phyloP scores from a whole-genome alignment of 2,888 invertebrate species.

The Deroplatys truncata region DNA sequence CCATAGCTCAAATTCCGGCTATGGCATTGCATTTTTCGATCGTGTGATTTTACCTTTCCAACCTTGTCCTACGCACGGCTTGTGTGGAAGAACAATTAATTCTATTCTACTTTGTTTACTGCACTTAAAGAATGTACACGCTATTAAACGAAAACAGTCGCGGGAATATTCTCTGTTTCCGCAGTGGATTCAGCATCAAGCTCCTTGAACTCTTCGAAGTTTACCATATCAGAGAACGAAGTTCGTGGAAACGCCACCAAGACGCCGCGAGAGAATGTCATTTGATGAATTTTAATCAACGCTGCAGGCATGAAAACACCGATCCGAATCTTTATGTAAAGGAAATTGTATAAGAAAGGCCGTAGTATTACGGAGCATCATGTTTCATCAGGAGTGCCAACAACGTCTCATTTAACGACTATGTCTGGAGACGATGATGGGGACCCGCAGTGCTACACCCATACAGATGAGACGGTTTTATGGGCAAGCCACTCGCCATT shows the following conservation, averaged over 20 bases:
- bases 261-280: not conserved
- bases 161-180: too few relatives aligned
- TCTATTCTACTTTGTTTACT: too few relatives aligned
- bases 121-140: too few relatives aligned
- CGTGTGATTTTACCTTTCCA: too few relatives aligned
- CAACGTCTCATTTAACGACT: not conserved
- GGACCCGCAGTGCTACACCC: not conserved
- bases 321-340: not conserved
- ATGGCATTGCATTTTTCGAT: too few relatives aligned
- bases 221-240: not conserved
- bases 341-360: not conserved
- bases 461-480: not conserved
- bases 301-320: not conserved
- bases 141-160: too few relatives aligned
- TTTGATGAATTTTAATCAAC: not conserved
- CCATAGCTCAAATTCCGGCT: too few relatives aligned
- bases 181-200: too few relatives aligned
- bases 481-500: not conserved
- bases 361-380: not conserved
- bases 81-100: too few relatives aligned
- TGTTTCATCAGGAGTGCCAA: not conserved
- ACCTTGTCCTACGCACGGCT: too few relatives aligned
- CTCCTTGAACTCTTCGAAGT: too few relatives aligned
- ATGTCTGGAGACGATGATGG: not conserved
- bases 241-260: not conserved